phyloP scores from a whole-genome alignment of 2,888 invertebrate species.

The Cantharis rufa region DNA sequence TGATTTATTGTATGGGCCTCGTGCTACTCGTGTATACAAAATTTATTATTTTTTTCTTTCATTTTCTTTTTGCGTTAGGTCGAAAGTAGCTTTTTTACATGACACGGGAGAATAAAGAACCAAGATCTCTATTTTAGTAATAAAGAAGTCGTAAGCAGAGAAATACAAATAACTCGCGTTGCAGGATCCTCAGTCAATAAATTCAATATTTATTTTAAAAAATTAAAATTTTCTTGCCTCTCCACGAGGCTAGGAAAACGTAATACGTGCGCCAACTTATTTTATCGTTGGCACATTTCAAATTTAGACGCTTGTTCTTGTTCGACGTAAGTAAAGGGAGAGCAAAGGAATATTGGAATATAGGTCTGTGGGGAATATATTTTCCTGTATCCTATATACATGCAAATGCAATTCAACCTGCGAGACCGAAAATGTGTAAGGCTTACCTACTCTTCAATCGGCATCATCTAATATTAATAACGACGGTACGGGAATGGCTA shows the following conservation, averaged over 20 bases:
- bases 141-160: conserved; percentile 21
- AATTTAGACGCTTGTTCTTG: conserved; percentile 25
- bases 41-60: conserved; percentile 38
- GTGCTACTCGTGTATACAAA: conserved; percentile 40
- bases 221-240: not conserved
- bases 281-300: not conserved
- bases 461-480: conserved; percentile 47
- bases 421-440: conserved; percentile 47
- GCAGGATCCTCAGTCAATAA: not conserved
- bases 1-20: conserved; percentile 45
- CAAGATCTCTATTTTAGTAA: conserved; percentile 24
- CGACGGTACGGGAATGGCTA: conserved; percentile 32
- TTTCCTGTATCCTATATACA: conserved; percentile 49
- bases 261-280: not conserved
- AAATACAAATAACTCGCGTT: conserved; percentile 4
- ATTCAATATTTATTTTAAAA: not conserved
- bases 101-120: conserved; percentile 22
- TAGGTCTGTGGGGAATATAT: conserved; percentile 38
- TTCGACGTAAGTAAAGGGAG: conserved; percentile 15
- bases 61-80: conserved; percentile 23
- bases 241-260: not conserved
- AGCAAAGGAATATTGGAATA: conserved; percentile 28
- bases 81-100: conserved; percentile 26
- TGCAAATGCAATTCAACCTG: conserved; percentile 53
- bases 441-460: conserved; percentile 41